phyloP scores from a whole-genome alignment of 2,113 vertebrate species.

The Odontophorus gujanensis region DNA sequence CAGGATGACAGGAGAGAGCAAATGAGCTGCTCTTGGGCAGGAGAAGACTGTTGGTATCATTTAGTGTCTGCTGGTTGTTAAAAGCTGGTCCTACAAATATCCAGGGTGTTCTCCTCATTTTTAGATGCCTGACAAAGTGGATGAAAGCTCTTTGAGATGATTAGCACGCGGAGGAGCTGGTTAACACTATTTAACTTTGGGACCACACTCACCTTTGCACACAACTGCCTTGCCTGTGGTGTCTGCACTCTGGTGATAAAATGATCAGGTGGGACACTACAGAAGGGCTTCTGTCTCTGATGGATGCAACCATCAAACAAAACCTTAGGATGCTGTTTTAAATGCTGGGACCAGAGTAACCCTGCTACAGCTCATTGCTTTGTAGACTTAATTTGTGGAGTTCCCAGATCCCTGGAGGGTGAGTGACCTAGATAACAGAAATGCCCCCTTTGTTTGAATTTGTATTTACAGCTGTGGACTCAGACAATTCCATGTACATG shows the following conservation, averaged over 20 bases:
- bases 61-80: neutral
- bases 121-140: rapidly evolving
- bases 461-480: neutral
- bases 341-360: neutral
- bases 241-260: neutral
- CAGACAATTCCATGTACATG: neutral
- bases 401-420: neutral
- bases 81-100: neutral
- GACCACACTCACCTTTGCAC: neutral
- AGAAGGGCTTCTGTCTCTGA: neutral
- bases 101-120: neutral
- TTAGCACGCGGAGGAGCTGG: rapidly evolving
- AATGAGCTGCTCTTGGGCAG: rapidly evolving
- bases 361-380: neutral
- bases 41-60: rapidly evolving
- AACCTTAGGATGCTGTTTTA: neutral
- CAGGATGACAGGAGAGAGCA: rapidly evolving
- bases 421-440: neutral
- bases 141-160: neutral
- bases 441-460: neutral
- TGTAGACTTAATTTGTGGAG: neutral
- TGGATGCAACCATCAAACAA: neutral
- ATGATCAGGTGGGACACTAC: neutral
- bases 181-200: neutral
- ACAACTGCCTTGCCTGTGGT: neutral